Evolutionary conservation across 2,888 invertebrate species (phyloP).

Genomic region (Polydrusus cervinus): DNA sequence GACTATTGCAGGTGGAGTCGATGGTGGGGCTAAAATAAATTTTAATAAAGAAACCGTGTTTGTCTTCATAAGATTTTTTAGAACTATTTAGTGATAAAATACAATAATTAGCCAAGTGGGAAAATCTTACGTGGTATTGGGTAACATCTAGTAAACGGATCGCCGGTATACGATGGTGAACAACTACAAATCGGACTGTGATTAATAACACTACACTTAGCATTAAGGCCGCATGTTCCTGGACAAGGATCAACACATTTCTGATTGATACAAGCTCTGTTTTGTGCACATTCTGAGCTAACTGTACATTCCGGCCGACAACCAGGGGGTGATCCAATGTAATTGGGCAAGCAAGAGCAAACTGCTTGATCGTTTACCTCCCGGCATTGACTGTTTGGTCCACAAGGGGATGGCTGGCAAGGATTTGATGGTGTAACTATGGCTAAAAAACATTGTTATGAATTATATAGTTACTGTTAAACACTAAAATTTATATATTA

Average conservation of each 20-base stretch:
- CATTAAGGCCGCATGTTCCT: conserved; percentile 85
- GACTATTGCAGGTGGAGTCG: conserved; percentile 49
- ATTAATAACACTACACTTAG: conserved; percentile 85
- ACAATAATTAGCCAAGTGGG: background rate
- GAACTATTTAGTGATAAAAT: too few relatives aligned
- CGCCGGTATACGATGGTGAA: conserved; percentile 81
- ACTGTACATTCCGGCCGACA: conserved; percentile 90
- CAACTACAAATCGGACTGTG: conserved; percentile 90
- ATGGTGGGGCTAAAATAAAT: conserved; percentile 59
- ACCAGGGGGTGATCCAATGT: conserved; percentile 85
- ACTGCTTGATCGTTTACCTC: conserved; percentile 81
- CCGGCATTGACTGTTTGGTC: conserved; percentile 86
- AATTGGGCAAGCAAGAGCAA: conserved; percentile 84
- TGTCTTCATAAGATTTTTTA: too few relatives aligned
- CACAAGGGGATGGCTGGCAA: conserved; percentile 87
- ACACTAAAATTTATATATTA: too few relatives aligned
- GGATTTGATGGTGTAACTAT: conserved; percentile 72
- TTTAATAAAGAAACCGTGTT: background rate
- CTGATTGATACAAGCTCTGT: conserved; percentile 86
- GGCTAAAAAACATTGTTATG: conserved; percentile 48
- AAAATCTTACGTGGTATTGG: conserved; percentile 71
- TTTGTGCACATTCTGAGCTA: conserved; percentile 86
- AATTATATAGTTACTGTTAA: too few relatives aligned
- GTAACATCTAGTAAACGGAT: conserved; percentile 85
- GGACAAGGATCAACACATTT: conserved; percentile 89